These are phyloP conservation scores for Cecropterus lyciades DNA, from an alignment of 1,140 invertebrate genomes.

Conservation along the genomic window DNA sequence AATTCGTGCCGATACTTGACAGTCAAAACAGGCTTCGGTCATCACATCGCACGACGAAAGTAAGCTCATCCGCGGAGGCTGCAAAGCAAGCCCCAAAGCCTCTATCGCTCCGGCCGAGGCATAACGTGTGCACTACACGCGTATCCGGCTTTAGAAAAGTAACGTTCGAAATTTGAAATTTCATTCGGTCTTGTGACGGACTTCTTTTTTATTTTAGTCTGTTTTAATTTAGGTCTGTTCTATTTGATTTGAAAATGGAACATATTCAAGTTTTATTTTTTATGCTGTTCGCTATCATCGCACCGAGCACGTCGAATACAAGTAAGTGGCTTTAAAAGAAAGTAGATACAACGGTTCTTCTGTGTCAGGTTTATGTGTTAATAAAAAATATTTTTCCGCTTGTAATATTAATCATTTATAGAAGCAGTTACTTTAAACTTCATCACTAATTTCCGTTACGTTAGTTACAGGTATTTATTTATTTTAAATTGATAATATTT, in stretches of 20 bases:
- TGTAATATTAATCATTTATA: too few relatives aligned
- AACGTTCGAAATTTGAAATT: constrained; percentile 39
- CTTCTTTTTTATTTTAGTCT: constrained; percentile 30
- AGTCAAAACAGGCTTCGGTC: constrained; percentile 23
- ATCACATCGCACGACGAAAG: constrained; percentile 32
- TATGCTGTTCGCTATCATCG: constrained; percentile 55
- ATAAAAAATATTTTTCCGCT: too few relatives aligned
- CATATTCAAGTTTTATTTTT: constrained; percentile 57
- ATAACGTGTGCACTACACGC: constrained; percentile 43
- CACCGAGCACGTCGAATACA: constrained; percentile 66
- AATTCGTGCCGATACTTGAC: not conserved
- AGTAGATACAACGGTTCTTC: constrained; percentile 53
- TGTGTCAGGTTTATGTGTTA: constrained; percentile 11
- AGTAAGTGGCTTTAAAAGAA: constrained; percentile 71
- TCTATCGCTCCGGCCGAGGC: constrained; percentile 57
- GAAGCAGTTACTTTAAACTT: too few relatives aligned
- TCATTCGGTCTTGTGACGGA: constrained; percentile 8
- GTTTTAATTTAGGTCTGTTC: constrained; percentile 30
- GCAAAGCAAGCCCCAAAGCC: constrained; percentile 25
- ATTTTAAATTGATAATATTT: too few relatives aligned
- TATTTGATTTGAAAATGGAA: constrained; percentile 51
- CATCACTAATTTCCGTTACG: too few relatives aligned
- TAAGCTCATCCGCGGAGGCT: constrained; percentile 30
- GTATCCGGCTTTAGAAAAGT: constrained; percentile 38
- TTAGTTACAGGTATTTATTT: too few relatives aligned